Evolutionary conservation across 2,113 vertebrate genomes (phyloP).

Genomic region (Gopherus flavomarginatus): DNA sequence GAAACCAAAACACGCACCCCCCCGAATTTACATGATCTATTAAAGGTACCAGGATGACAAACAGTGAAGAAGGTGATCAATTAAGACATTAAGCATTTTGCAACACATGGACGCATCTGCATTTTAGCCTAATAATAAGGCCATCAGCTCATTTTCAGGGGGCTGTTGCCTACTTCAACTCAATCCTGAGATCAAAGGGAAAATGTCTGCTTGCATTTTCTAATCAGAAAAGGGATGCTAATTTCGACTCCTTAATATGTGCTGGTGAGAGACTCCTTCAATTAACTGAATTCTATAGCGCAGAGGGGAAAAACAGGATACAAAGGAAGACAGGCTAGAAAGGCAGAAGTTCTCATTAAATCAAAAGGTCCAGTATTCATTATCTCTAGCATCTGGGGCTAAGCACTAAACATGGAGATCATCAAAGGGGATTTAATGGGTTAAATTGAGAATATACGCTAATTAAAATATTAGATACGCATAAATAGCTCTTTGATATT

Average conservation of each 20-base stretch:
- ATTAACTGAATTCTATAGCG: conserved; percentile 99
- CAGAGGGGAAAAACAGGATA: conserved; percentile 80
- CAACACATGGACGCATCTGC: conserved; percentile 91
- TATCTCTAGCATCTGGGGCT: conserved; percentile 94
- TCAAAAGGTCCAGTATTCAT: conserved; percentile 94
- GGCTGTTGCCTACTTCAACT: conserved; percentile 86
- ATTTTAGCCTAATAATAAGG: conserved; percentile 91
- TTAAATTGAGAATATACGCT: conserved; percentile 99
- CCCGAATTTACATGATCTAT: conserved; percentile 12
- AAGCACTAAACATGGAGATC: conserved; percentile 91
- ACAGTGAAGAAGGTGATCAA: conserved; percentile 91
- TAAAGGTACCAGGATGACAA: conserved; percentile 72
- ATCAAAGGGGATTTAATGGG: conserved; percentile 98
- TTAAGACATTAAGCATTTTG: conserved; percentile 99
- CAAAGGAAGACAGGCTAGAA: conserved; percentile 89
- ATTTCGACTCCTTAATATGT: conserved; percentile 96
- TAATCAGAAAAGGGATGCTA: conserved; percentile 95
- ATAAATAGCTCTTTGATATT: conserved; percentile 99
- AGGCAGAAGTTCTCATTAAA: conserved; percentile 95
- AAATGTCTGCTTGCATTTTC: conserved; percentile 85
- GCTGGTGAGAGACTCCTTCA: conserved; percentile 96
- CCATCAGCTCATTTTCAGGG: conserved; percentile 99
- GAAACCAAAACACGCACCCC: not conserved
- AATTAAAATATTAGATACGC: conserved; percentile 98
- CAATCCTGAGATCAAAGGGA: conserved; percentile 94